Evolutionary conservation across 1,140 invertebrate species (phyloP).

Genomic region (Saccostrea cuccullata): DNA sequence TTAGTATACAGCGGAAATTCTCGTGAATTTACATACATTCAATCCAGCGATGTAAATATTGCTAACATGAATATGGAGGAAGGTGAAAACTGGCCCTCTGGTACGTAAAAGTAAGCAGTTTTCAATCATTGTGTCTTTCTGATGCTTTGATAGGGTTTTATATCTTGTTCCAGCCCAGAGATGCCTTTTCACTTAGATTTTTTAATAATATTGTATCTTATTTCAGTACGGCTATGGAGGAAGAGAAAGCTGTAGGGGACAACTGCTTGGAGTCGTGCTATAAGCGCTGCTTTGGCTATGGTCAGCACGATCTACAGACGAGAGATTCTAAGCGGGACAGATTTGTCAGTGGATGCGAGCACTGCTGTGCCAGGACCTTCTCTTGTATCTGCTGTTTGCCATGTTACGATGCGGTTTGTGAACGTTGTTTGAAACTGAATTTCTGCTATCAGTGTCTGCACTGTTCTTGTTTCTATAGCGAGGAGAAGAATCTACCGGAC

Average conservation of each 20-base stretch:
- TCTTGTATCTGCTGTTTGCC: conserved; percentile 10
- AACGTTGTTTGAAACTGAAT: conserved; percentile 5
- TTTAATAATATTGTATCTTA: not conserved
- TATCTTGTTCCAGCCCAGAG: not conserved
- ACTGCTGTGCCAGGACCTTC: not conserved
- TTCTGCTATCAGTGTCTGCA: not conserved
- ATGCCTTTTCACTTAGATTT: not conserved
- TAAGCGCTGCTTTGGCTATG: not conserved
- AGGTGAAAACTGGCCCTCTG: not conserved
- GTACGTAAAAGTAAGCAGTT: not conserved
- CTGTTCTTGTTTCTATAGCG: conserved; percentile 14
- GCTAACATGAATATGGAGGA: not conserved
- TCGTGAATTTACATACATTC: conserved; percentile 13
- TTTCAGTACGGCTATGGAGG: conserved; percentile 18
- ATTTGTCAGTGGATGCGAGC: not conserved
- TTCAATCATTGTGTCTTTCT: not conserved
- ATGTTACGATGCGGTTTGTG: not conserved
- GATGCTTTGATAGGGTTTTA: not conserved
- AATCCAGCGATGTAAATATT: conserved; percentile 3
- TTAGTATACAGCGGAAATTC: conserved; percentile 23
- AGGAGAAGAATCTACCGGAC: not conserved
- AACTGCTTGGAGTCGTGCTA: not conserved
- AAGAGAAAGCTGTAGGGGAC: not conserved
- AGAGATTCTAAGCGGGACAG: not conserved
- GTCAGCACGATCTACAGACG: not conserved